phyloP scores from a whole-genome alignment of 2,797 vertebrate genomes.

The Falco concolor region DNA sequence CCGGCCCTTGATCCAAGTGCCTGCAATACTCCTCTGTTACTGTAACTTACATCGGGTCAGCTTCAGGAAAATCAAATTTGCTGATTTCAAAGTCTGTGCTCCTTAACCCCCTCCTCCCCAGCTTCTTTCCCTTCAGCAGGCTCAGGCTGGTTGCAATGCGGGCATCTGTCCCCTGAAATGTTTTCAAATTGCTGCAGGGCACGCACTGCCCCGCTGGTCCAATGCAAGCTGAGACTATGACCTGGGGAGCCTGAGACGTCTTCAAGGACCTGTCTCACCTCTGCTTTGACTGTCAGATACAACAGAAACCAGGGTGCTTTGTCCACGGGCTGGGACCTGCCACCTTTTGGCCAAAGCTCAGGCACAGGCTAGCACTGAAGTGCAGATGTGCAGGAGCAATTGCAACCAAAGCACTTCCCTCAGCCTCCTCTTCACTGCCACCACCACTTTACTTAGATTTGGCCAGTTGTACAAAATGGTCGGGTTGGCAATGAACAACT shows the following conservation, averaged over 20 bases:
- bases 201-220: too few species aligned
- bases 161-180: not conserved
- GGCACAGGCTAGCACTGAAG: not conserved
- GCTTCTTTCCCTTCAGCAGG: not conserved
- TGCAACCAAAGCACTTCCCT: not conserved
- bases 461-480: not conserved
- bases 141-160: not conserved
- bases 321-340: not conserved
- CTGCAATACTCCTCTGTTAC: not conserved
- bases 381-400: not conserved
- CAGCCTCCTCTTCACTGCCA: not conserved
- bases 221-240: not conserved
- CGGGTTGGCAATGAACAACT: not conserved
- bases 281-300: not conserved
- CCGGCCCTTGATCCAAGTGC: not conserved
- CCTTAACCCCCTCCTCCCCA: not conserved
- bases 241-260: rapidly evolving
- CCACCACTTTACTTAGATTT: not conserved
- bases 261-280: not conserved
- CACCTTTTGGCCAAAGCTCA: not conserved
- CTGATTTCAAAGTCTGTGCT: not conserved
- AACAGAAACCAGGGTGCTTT: not conserved
- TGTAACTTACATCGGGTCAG: not conserved
- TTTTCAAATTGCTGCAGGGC: not conserved
- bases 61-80: not conserved